phyloP scores from a whole-genome alignment of 2,888 invertebrate species.

The Lycia hirtaria region DNA sequence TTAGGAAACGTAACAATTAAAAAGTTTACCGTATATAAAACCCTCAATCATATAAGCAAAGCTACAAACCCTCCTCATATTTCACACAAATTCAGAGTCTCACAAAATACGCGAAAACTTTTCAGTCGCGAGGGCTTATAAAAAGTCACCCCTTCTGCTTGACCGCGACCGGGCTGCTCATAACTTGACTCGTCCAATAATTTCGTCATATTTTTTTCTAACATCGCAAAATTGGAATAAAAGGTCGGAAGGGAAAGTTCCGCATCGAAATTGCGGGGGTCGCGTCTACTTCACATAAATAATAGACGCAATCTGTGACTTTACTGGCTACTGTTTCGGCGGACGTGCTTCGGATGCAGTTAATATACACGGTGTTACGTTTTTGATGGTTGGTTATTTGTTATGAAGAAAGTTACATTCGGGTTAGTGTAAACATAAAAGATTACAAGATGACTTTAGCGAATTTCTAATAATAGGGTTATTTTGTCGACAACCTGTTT shows the following conservation, averaged over 20 bases:
- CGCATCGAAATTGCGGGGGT: slow-evolving; percentile 77
- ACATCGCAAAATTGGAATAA: slow-evolving; percentile 80
- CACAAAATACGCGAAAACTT: slow-evolving; percentile 37
- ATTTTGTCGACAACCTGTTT: not conserved
- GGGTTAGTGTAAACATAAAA: too few species aligned
- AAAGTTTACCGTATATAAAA: not conserved
- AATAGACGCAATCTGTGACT: slow-evolving; percentile 80
- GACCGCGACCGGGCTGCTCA: slow-evolving; percentile 67
- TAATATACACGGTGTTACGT: slow-evolving; percentile 40
- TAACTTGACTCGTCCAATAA: slow-evolving; percentile 77
- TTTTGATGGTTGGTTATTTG: slow-evolving; percentile 31
- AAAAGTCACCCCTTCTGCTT: slow-evolving; percentile 72
- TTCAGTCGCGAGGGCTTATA: slow-evolving; percentile 46
- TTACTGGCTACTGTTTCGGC: slow-evolving; percentile 40
- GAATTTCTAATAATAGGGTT: too few species aligned
- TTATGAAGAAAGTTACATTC: too few species aligned
- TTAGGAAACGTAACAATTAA: not conserved
- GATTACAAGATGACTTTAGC: too few species aligned
- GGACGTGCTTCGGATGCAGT: slow-evolving; percentile 44
- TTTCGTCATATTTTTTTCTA: slow-evolving; percentile 83
- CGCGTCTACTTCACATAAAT: slow-evolving; percentile 74
- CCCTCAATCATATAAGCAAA: not conserved
- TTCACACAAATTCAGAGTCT: slow-evolving; percentile 22
- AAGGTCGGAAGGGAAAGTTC: slow-evolving; percentile 75
- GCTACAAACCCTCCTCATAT: not conserved